A percentile compares a stretch with the other conserved stretches of the same genome.
Conservation (phyloP, 2,113 vertebrate species). For the Misgurnus mizolepis region DNA sequence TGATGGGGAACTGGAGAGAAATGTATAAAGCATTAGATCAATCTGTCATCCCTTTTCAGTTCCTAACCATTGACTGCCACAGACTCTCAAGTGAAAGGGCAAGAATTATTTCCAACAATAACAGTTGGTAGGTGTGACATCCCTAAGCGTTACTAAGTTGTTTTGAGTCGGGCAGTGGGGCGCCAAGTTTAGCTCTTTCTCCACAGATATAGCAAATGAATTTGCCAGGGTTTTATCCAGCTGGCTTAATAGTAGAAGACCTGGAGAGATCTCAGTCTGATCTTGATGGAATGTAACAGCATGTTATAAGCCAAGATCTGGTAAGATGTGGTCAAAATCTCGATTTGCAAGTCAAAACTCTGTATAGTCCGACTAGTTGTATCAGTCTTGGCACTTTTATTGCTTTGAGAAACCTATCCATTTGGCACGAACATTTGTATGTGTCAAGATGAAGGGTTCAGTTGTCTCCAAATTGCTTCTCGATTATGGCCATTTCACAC, state of each 20-base stretch:
- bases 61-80: not conserved
- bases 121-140: not conserved
- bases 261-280: not conserved
- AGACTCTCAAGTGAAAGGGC: not conserved
- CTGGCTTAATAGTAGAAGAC: not conserved
- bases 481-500: not conserved
- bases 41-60: not conserved
- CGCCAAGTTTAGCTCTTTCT: not conserved
- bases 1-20: not conserved
- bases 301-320: conserved; percentile 34
- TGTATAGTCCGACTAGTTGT: not conserved
- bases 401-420: not conserved
- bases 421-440: not conserved
- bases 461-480: not conserved
- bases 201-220: not conserved
- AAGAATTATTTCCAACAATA: not conserved
- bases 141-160: not conserved
- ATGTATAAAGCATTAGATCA: not conserved
- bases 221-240: not conserved
- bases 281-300: conserved; percentile 41
- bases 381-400: not conserved
- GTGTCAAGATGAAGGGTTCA: not conserved
- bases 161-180: not conserved
- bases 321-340: not conserved
- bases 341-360: not conserved